Evolutionary conservation across 2,797 vertebrate genomes (phyloP).

Genomic region (Manis pentadactyla): DNA sequence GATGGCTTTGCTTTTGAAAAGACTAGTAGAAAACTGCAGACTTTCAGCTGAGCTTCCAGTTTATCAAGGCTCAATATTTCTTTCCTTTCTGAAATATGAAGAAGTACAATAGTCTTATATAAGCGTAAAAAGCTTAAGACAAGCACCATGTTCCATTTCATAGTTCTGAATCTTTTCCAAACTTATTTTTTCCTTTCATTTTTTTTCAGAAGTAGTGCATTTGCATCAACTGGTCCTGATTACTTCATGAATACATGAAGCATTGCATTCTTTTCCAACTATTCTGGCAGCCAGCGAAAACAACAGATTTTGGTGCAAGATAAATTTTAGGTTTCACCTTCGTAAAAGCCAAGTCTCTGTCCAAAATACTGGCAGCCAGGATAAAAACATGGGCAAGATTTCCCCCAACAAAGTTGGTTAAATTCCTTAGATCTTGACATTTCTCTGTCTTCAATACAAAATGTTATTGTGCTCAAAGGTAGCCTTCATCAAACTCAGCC

Average conservation of each 20-base stretch:
- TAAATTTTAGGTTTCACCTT: constrained; percentile 94
- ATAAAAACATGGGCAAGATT: constrained; percentile 93
- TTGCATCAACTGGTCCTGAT: constrained; percentile 93
- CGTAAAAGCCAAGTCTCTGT: constrained; percentile 94
- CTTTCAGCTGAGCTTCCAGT: constrained; percentile 94
- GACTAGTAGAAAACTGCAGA: constrained; percentile 92
- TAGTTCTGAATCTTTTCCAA: constrained; percentile 91
- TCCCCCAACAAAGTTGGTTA: constrained; percentile 89
- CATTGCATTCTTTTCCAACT: constrained; percentile 91
- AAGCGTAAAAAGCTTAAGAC: constrained; percentile 94
- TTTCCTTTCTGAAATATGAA: constrained; percentile 91
- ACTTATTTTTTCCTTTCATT: constrained; percentile 93
- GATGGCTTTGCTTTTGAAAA: constrained; percentile 97
- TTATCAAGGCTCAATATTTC: constrained; percentile 91
- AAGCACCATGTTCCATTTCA: constrained; percentile 92
- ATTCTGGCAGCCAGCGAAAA: constrained; percentile 91
- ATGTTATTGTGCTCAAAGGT: background rate
- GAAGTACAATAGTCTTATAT: constrained; percentile 90
- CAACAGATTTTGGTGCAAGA: constrained; percentile 93
- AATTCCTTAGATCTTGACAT: constrained; percentile 90
- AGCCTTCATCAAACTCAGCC: background rate
- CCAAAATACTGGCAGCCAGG: constrained; percentile 93
- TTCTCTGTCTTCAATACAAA: background rate
- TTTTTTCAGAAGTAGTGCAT: constrained; percentile 92
- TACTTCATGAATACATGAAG: constrained; percentile 91